Base-by-base conservation (phyloP, 2,888 invertebrate species). In the Siphonodentalium dalli region DNA sequence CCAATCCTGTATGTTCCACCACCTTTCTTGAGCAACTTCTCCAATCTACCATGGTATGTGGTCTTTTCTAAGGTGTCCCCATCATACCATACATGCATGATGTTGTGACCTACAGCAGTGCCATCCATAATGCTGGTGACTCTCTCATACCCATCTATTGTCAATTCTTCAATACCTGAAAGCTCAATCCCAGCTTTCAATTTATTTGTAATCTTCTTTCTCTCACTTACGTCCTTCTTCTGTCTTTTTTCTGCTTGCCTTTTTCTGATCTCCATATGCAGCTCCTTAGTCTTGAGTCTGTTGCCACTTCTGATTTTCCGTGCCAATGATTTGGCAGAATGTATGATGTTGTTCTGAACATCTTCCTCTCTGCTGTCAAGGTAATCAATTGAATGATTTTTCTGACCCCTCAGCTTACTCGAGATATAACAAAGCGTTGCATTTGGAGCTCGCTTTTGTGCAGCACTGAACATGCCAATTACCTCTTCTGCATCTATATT, bases 401-500 rank as follows among this genome's bases (percentile, higher is more conserved):
- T n/a, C n/a, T n/a, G 13, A 26, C 37, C 33, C 15, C 56, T 23
- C 46, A 53, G 33, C 27, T 29, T 39, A n/a, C 41, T 33, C 23
- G 47, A 37, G 38, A 56, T 24, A 23, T 40, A 53, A 27, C 47
- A 39, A 11, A 56, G 15, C 24, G 52, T 53, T 0, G 52, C 47
- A 42, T 47, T 43, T 9, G 46, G 52, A 6, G 56, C 40, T 2
- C 28, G 37, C 21, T 46, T 18, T 26, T 53, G 38, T 26, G 46
- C 47, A 11, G 52, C 52, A 41, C 46, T 35, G 20, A 53, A 52
- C 52, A 56, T 56, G 1, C 47, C 56, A 40, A 53, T 53, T 7
- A 56, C 24, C 28, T 56, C 56, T 29, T 56, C 56, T 0, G 52
- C 41, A 41, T 56, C 56, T 21, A 56, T 56, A 34, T 53, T 53